Evolutionary conservation across 1,140 invertebrate genomes (phyloP).

Genomic region (Dinoponera quadriceps): DNA sequence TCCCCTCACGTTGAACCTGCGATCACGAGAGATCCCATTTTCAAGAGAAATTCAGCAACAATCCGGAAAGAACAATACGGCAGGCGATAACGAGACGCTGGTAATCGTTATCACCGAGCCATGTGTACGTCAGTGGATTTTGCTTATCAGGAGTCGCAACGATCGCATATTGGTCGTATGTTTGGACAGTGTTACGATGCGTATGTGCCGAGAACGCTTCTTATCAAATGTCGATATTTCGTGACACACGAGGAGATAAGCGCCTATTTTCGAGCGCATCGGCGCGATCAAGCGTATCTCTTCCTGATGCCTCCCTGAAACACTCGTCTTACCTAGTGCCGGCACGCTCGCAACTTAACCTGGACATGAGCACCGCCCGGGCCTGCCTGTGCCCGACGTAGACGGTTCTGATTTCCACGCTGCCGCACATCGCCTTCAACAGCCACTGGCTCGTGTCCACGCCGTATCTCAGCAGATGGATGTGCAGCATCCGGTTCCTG

Average conservation of each 20-base stretch:
- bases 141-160: not conserved
- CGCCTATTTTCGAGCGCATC: not conserved
- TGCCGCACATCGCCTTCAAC: constrained; percentile 97
- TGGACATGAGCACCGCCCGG: constrained; percentile 96
- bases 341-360: constrained; percentile 98
- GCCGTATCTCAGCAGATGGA: constrained; percentile 95
- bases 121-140: not conserved
- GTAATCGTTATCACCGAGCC: not conserved
- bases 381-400: constrained; percentile 97
- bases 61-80: not conserved
- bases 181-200: not conserved
- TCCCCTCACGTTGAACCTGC: constrained; percentile 98
- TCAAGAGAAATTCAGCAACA: not conserved
- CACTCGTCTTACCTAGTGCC: constrained; percentile 90
- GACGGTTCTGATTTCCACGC: constrained; percentile 97
- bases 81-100: not conserved
- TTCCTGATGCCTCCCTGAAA: constrained; percentile 20
- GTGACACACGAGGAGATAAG: not conserved
- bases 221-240: constrained; percentile 23
- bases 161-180: not conserved
- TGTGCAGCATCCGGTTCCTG: constrained; percentile 97
- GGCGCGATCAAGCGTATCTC: not conserved
- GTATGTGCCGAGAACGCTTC: not conserved
- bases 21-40: constrained; percentile 38
- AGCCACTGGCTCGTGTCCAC: constrained; percentile 96